Conservation (phyloP, 53 echinoderm and acorn worm species). For the Henricia sp. region DNA sequence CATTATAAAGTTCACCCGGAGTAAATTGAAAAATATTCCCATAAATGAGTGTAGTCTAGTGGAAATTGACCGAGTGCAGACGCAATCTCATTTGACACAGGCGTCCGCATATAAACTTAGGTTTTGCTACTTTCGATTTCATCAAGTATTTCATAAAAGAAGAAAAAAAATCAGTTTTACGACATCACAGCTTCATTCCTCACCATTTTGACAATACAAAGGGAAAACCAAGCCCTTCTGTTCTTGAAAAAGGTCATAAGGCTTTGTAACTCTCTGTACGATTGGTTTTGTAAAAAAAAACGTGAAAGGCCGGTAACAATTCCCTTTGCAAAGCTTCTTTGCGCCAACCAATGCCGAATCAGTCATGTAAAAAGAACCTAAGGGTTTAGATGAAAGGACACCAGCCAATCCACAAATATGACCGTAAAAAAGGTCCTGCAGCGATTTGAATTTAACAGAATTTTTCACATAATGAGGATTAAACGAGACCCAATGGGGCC, state of each 20-base stretch:
- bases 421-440: no score
- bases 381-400: not conserved
- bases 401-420: no score
- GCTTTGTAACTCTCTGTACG: not conserved
- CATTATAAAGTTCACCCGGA: not conserved
- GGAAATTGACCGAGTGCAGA: slow-evolving; percentile 21
- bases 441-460: no score
- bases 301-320: slow-evolving; percentile 1
- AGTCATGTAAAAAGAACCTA: not conserved
- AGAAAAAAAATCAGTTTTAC: no score
- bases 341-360: not conserved
- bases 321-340: not conserved
- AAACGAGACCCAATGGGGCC: no score
- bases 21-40: slow-evolving; percentile 32
- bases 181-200: slow-evolving; percentile 4
- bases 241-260: not conserved
- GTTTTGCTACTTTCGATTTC: not conserved
- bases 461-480: no score
- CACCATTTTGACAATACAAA: not conserved
- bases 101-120: not conserved
- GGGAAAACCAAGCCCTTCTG: not conserved
- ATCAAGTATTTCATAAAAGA: slow-evolving; percentile 24
- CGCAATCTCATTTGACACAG: slow-evolving; percentile 23
- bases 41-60: slow-evolving; percentile 2
- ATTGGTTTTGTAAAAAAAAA: not conserved